phyloP scores from a whole-genome alignment of 2,113 vertebrate genomes.

The Guaruba guarouba region DNA sequence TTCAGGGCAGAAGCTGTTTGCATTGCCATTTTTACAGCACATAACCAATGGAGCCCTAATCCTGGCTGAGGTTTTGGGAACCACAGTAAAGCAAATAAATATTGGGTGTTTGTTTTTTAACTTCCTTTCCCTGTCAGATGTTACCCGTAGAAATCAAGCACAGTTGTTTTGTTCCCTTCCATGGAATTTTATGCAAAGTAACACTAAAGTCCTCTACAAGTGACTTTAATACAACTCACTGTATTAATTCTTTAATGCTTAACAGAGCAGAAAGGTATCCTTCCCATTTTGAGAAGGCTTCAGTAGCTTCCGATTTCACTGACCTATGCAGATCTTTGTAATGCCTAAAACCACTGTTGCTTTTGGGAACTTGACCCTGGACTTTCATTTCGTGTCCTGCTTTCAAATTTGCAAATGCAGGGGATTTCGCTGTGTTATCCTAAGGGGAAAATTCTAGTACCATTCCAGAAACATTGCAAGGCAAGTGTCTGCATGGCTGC shows the following conservation, averaged over 20 bases:
- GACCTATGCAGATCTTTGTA: neutral
- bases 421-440: neutral
- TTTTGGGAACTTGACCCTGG: neutral
- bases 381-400: neutral
- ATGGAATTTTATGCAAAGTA: neutral
- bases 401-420: neutral
- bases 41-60: neutral
- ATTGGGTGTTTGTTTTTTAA: neutral
- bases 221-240: neutral
- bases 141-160: neutral
- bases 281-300: neutral
- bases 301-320: neutral
- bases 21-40: neutral
- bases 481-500: neutral
- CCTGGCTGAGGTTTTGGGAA: neutral
- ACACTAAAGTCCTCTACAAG: neutral
- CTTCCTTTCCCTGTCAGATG: neutral
- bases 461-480: neutral
- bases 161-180: neutral
- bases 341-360: neutral
- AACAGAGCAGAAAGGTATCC: neutral
- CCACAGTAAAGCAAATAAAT: neutral
- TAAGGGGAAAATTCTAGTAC: neutral
- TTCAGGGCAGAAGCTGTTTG: neutral
- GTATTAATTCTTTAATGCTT: neutral